These are phyloP conservation scores for Petrolisthes manimaculis DNA, from an alignment of 2,888 invertebrate species.

Conservation along the genomic window DNA sequence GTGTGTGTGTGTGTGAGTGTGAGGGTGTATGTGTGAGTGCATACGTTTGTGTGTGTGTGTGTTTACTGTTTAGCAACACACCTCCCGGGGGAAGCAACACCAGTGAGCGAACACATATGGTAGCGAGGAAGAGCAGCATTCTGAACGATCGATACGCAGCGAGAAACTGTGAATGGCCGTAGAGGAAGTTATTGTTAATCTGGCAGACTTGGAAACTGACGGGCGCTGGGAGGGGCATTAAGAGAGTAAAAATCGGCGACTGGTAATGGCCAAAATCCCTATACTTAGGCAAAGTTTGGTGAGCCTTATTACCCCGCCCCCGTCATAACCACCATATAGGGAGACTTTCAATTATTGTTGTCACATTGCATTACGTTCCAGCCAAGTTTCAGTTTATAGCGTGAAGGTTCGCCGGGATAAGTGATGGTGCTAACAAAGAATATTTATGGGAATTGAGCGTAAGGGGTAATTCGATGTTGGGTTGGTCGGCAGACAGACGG, in stretches of 20 bases:
- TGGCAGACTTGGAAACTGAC: conserved; percentile 47
- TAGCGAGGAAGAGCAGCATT: too few species aligned
- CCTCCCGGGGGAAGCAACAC: too few species aligned
- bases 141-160: conserved; percentile 4
- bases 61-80: too few species aligned
- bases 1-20: too few species aligned
- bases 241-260: conserved; percentile 46
- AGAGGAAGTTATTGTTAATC: conserved; percentile 57
- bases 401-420: conserved; percentile 25
- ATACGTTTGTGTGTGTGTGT: too few species aligned
- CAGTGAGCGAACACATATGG: too few species aligned
- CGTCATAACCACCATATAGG: conserved; percentile 49
- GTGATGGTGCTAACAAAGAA: conserved; percentile 41
- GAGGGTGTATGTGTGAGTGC: too few species aligned
- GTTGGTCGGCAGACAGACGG: background rate
- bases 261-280: conserved; percentile 46
- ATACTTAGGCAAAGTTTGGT: conserved; percentile 46
- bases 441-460: conserved; percentile 39
- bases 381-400: conserved; percentile 38
- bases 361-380: conserved; percentile 48
- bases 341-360: conserved; percentile 58
- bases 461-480: conserved; percentile 26
- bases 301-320: conserved; percentile 46
- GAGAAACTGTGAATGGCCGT: conserved; percentile 38
- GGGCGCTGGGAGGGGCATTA: conserved; percentile 35